These are phyloP conservation scores for Danaus plexippus DNA, from an alignment of 1,140 invertebrate genomes.

Conservation along the genomic window DNA sequence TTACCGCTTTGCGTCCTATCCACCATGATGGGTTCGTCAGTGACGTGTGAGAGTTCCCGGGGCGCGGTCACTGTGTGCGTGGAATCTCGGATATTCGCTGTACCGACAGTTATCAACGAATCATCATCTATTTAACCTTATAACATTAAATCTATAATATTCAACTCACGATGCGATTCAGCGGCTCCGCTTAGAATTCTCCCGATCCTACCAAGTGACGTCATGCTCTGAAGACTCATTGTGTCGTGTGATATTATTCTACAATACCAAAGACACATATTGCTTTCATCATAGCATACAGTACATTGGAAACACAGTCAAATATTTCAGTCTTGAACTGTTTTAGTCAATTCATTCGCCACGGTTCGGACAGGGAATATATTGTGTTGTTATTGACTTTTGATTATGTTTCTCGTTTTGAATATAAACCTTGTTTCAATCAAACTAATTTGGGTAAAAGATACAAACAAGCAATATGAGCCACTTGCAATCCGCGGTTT, in stretches of 20 bases:
- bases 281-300: conserved; percentile 3
- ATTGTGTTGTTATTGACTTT: too few relatives aligned
- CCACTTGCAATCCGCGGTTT: too few relatives aligned
- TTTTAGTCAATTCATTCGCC: too few relatives aligned
- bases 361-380: too few relatives aligned
- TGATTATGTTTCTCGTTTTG: too few relatives aligned
- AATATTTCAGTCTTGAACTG: too few relatives aligned
- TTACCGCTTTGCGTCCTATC: conserved; percentile 50
- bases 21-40: conserved; percentile 40
- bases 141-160: conserved; percentile 3
- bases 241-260: conserved; percentile 89
- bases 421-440: too few relatives aligned
- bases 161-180: conserved; percentile 60
- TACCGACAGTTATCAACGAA: conserved; percentile 11
- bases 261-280: conserved; percentile 19
- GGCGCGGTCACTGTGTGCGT: conserved; percentile 30
- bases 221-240: conserved; percentile 88
- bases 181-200: conserved; percentile 78
- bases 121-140: conserved; percentile 7
- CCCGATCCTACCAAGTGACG: conserved; percentile 85
- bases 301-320: too few relatives aligned
- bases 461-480: too few relatives aligned
- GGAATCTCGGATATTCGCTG: conserved; percentile 52
- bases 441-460: too few relatives aligned
- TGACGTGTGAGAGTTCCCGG: conserved; percentile 48